A percentile compares a stretch with the other conserved stretches of the same genome.
phyloP scores from a whole-genome alignment of 2,113 vertebrate species.

The Platysteira castanea region DNA sequence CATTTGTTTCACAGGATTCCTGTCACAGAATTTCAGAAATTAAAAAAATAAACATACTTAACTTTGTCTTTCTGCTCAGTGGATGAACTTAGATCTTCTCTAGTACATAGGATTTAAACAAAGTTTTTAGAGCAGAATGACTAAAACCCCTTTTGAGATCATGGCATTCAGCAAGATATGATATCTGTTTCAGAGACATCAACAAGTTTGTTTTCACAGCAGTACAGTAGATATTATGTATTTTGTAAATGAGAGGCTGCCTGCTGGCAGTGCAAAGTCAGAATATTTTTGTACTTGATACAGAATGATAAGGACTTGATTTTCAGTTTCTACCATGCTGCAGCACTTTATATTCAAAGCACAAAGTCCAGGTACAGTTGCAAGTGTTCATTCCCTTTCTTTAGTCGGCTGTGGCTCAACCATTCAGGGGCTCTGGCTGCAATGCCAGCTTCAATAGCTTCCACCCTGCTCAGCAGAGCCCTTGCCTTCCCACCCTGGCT shows the following conservation, averaged over 20 bases:
- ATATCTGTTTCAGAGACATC: background rate
- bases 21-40: background rate
- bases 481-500: background rate
- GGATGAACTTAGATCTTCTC: background rate
- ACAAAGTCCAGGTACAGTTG: background rate
- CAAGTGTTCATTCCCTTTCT: background rate
- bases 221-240: background rate
- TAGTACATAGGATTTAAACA: background rate
- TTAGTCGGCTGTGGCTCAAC: background rate
- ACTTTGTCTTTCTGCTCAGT: background rate
- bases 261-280: background rate
- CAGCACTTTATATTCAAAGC: background rate
- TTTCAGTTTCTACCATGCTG: background rate
- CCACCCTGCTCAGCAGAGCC: background rate
- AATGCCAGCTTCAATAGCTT: background rate
- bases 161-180: background rate
- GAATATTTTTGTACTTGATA: background rate
- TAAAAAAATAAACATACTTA: background rate
- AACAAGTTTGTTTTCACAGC: background rate
- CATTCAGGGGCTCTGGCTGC: background rate
- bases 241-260: background rate
- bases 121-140: background rate
- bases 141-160: background rate
- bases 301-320: background rate
- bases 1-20: background rate